These are phyloP conservation scores for Apotomis betuletana DNA, from an alignment of 2,888 invertebrate genomes.

Conservation along the genomic window DNA sequence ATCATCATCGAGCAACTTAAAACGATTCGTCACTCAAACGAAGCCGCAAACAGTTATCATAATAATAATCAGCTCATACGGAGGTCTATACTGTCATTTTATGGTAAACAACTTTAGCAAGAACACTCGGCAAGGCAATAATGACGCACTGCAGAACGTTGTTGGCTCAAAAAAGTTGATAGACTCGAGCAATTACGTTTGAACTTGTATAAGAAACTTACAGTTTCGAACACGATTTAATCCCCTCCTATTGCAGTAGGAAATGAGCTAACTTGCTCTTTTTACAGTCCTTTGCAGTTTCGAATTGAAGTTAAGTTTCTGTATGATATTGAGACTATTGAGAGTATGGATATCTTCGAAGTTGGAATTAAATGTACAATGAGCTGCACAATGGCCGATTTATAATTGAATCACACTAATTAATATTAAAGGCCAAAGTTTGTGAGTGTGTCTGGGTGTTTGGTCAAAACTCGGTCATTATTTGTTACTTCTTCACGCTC, in stretches of 20 bases:
- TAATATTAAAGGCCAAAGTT: too few relatives aligned
- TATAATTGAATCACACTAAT: too few relatives aligned
- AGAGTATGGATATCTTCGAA: background rate
- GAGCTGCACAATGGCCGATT: too few relatives aligned
- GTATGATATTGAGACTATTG: background rate
- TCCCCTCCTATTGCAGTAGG: constrained; percentile 24
- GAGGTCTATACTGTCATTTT: constrained; percentile 16
- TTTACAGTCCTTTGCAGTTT: constrained; percentile 21
- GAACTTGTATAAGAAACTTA: constrained; percentile 39
- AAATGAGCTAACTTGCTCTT: constrained; percentile 24
- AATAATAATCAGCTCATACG: constrained; percentile 4
- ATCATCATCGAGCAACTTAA: too few relatives aligned
- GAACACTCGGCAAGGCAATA: constrained; percentile 26
- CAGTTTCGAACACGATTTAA: constrained; percentile 37
- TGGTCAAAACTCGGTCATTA: too few relatives aligned
- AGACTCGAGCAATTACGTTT: constrained; percentile 36
- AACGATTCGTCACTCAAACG: constrained; percentile 3
- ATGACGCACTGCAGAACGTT: constrained; percentile 27
- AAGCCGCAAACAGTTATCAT: background rate
- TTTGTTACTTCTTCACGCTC: too few relatives aligned
- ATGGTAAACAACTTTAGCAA: constrained; percentile 25
- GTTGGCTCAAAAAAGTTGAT: constrained; percentile 37
- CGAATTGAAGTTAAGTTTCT: constrained; percentile 10
- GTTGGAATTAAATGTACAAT: background rate
- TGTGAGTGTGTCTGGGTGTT: too few relatives aligned